Evolutionary conservation across 2,888 invertebrate species (phyloP), one percentile per base, ranked within the genome.

Genomic region (Autographa pulchrina): DNA sequence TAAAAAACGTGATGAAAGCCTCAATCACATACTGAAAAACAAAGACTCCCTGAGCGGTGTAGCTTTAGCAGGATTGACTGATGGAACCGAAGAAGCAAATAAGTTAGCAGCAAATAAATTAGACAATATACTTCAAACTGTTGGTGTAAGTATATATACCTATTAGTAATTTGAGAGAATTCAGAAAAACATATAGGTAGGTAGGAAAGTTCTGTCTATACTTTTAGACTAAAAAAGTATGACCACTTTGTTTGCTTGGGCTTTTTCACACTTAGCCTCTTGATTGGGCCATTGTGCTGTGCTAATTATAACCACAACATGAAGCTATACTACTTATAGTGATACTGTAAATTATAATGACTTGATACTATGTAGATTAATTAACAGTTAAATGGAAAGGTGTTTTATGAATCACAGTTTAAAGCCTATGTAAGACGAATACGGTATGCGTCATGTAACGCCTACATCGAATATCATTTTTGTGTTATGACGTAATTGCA

Each of bases 1-100:
- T n/a, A 94, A 96, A 64, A 96, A 97, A 74, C 96, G 98, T 87
- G 94, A 97, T 77, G 94, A 96, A 65, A 97, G 97, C 65, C 97
- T 98, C 20, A 94, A 97, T 78, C 96, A 96, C 74, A 86, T 97
- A 70, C 92, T 97, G 38, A 92, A 96, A 63, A 92, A 97, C 77
- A 92, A 91, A 16, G 91, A 97, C 25, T 90, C 95, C 69, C 91
- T 98, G 66, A 93, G 94, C 69, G 99, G 99, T 3, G 98, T 97
- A 90, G 96, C 98, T 2, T 96, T 99, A 59, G 98, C 98, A 88
- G 99, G 99, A 2, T 96, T 99, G 68, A 97, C 98, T 82, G 97
- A 97, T 84, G 97, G 98, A 86, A 97, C 85, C 16, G 98, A 76
- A 93, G 97, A 82, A 92, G 96, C 80, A 92, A 96, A 75, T 93